Evolutionary conservation across 2,888 invertebrate species (phyloP).

Genomic region (Drosophila conformis): DNA sequence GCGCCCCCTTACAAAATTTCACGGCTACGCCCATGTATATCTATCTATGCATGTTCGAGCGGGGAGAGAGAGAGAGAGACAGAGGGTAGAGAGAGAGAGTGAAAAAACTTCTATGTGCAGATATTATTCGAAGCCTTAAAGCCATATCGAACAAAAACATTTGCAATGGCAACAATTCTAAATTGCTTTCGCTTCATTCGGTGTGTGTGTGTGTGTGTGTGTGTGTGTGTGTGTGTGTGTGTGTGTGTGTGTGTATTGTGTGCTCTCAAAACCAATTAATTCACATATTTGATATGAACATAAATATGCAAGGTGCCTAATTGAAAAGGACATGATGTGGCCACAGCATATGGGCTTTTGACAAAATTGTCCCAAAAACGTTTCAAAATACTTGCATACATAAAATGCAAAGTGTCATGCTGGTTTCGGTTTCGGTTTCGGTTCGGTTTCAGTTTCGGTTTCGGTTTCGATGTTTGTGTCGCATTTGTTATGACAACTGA

Average conservation of each 20-base stretch:
- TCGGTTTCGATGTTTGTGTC: constrained; percentile 9
- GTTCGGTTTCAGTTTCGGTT: constrained; percentile 3
- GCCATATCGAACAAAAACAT: constrained; percentile 42
- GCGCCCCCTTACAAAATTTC: not conserved
- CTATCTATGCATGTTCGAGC: not conserved
- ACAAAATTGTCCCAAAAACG: constrained; percentile 61
- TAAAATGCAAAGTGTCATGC: constrained; percentile 40
- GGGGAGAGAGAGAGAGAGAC: not conserved
- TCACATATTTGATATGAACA: constrained; percentile 63
- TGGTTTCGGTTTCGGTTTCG: constrained; percentile 38
- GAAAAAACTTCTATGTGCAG: not conserved
- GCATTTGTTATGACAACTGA: constrained; percentile 75
- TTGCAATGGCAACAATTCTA: constrained; percentile 55
- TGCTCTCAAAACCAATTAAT: constrained; percentile 72
- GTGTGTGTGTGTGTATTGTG: constrained; percentile 22
- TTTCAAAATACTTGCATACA: constrained; percentile 42
- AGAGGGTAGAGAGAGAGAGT: not conserved
- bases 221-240: not conserved
- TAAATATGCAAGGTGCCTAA: constrained; percentile 48
- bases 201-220: not conserved
- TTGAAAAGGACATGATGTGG: constrained; percentile 61
- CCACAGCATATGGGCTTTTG: constrained; percentile 22
- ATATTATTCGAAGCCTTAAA: constrained; percentile 40
- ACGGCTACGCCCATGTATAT: not conserved
- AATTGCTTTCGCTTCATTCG: constrained; percentile 41